A percentile compares a stretch with the other conserved stretches of the same genome.
These are phyloP conservation scores for Physocephala rufipes DNA, from an alignment of 2,888 invertebrate species.

Conservation along the genomic window DNA sequence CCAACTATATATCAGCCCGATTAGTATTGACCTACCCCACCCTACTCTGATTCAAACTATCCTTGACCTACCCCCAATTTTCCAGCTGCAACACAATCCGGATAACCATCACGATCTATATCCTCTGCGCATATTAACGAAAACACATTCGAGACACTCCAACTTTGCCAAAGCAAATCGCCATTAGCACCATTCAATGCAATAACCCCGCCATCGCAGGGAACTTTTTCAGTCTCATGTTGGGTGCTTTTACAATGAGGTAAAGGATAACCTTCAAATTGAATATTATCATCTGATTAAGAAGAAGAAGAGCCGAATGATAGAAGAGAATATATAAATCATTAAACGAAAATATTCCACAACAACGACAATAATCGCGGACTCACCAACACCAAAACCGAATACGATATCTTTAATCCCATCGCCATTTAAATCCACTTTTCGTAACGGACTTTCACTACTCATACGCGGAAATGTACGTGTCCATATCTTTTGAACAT, in stretches of 20 bases:
- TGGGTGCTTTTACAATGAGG: conserved; percentile 71
- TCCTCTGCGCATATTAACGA: conserved; percentile 78
- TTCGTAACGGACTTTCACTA: conserved; percentile 78
- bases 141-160: conserved; percentile 78
- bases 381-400: conserved; percentile 79
- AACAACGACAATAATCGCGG: not conserved
- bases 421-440: conserved; percentile 78
- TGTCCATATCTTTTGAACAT: conserved; percentile 71
- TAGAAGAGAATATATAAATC: not conserved
- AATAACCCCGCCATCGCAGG: conserved; percentile 79
- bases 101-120: conserved; percentile 73
- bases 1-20: no score
- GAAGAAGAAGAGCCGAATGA: not conserved
- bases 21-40: no score
- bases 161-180: conserved; percentile 77
- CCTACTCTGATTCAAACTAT: not conserved
- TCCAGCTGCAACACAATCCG: conserved; percentile 80
- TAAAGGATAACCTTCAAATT: conserved; percentile 69
- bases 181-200: conserved; percentile 80
- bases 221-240: conserved; percentile 70
- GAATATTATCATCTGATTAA: conserved; percentile 61
- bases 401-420: conserved; percentile 76
- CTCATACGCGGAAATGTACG: conserved; percentile 74
- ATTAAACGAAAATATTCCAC: not conserved
- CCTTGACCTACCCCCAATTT: conserved; percentile 72